Evolutionary conservation across 2,113 vertebrate genomes (phyloP).

Genomic region (Corvus moneduloides): DNA sequence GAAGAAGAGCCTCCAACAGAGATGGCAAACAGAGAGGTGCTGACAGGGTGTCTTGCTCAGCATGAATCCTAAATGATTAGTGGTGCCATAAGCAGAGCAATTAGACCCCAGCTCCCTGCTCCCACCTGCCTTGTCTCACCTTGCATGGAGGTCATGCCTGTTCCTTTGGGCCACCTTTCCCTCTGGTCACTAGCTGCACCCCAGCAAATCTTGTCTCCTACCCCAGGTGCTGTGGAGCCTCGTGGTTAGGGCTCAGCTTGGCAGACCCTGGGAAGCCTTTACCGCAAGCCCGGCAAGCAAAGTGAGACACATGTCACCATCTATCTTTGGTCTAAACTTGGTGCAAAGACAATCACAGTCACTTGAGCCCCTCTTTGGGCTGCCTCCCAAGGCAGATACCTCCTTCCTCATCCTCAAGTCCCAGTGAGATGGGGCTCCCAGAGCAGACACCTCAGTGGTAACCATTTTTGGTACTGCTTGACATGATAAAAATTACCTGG

Average conservation of each 20-base stretch:
- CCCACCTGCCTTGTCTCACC: not conserved
- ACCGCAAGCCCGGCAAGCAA: not conserved
- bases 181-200: not conserved
- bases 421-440: not conserved
- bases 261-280: not conserved
- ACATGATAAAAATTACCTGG: not conserved
- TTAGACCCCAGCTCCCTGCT: not conserved
- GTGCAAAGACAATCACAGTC: not conserved
- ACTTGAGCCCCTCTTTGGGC: not conserved
- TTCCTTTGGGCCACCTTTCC: not conserved
- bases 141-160: not conserved
- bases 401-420: not conserved
- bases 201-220: not conserved
- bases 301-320: not conserved
- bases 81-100: not conserved
- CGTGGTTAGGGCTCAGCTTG: not conserved
- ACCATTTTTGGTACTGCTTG: not conserved
- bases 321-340: not conserved
- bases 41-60: not conserved
- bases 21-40: not conserved
- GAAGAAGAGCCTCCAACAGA: not conserved
- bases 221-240: not conserved
- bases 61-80: not conserved
- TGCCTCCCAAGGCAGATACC: not conserved
- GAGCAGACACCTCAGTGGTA: not conserved